Base-by-base conservation (phyloP, 2,888 invertebrate genomes). In the Platynereis dumerilii region DNA sequence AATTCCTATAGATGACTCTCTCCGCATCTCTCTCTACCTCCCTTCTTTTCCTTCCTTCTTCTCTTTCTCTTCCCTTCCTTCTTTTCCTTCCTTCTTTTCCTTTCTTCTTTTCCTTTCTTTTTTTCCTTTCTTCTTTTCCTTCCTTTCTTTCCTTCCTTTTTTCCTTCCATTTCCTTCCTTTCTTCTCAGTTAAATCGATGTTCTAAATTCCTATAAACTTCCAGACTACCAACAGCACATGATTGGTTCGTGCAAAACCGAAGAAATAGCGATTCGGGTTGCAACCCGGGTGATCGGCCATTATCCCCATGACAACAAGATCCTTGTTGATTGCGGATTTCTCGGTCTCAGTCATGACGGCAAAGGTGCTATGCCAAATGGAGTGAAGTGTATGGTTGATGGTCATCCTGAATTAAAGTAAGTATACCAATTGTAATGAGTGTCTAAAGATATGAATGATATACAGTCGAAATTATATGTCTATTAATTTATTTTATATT, bases 241-340 rank as follows among this genome's bases (percentile, higher is more conserved):
- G 17, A 69, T 79, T 17, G 80, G 80, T 7, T 73, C 80, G 0
- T 81, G 81, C 64, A 45, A 24, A 2, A 54, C 65, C 20, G 73
- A 74, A 3, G 77, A 81, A 42, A 74, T 83, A 3, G 82, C 82
- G 0, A 70, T 72, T 27, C 66, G 74, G 22, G 80, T 83, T 2
- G 77, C 77, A 10, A 80, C 82, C 0, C 68, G 82, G 3, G 75
- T 83, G 28, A 75, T 80, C n/a, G 77, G 80, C 24, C 78, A 81
- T 62, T 78, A 76, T 65, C 75, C 76, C 26, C 69, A 74, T 42
- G 56, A 71, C 15, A 74, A 75, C 61, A 74, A 76, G 66, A 63
- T 83, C 59, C 66, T 80, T 29, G 72, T 82, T 17, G 82, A 83
- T 66, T 78, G 79, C 65, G 83, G 83, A 1, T 83, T 78, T 60